Conservation (phyloP, 2,113 vertebrate species). For the Deroptyus accipitrinus region DNA sequence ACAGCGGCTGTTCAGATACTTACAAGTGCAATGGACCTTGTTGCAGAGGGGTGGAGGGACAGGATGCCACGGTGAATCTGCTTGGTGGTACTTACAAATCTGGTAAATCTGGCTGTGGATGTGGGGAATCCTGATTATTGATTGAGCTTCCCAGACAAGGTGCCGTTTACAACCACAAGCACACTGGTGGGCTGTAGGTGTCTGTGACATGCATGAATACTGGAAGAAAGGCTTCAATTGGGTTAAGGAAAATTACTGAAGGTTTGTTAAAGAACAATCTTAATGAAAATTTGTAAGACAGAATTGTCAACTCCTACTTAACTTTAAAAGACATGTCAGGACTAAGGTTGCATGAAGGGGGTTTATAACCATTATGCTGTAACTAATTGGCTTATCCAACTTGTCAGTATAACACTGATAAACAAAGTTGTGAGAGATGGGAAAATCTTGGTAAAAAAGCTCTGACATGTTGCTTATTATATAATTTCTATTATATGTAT, state of each 20-base stretch:
- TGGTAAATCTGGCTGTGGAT: not conserved
- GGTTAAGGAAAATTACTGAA: not conserved
- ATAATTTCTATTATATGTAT: not conserved
- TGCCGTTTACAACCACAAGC: not conserved
- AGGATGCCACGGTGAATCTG: not conserved
- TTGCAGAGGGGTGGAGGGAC: not conserved
- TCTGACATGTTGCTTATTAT: not conserved
- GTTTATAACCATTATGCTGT: not conserved
- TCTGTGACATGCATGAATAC: not conserved
- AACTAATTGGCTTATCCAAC: constrained; percentile 24
- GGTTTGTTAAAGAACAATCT: not conserved
- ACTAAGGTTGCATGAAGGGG: not conserved
- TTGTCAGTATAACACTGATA: not conserved
- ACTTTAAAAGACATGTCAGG: not conserved
- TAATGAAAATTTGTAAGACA: not conserved
- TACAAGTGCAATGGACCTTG: not conserved
- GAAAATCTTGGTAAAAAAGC: not conserved
- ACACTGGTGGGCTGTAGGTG: not conserved
- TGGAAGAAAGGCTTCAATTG: not conserved
- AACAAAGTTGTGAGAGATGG: not conserved
- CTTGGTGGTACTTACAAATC: not conserved
- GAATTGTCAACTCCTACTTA: not conserved
- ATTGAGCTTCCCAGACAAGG: not conserved
- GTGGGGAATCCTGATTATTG: not conserved
- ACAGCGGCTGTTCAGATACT: not conserved